Percentiles rank a stretch among this genome's conserved stretches.
These are phyloP conservation scores for Oceanites oceanicus DNA, from an alignment of 2,113 vertebrate species.

Conservation along the genomic window DNA sequence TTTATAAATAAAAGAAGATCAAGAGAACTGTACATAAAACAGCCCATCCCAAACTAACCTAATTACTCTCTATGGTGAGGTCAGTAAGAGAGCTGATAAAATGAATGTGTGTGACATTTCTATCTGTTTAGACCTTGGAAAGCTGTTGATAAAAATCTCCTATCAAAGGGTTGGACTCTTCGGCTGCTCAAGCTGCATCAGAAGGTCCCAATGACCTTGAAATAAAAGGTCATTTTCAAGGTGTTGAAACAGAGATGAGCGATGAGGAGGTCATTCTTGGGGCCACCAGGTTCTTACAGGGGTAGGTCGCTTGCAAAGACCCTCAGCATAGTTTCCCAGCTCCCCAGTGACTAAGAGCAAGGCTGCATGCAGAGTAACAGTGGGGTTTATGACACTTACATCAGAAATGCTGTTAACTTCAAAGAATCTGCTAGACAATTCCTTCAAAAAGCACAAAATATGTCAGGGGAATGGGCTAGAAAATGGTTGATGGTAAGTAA, in stretches of 20 bases:
- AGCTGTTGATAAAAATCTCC: neutral
- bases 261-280: neutral
- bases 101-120: neutral
- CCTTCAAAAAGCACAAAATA: neutral
- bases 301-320: neutral
- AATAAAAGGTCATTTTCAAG: no score
- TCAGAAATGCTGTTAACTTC: neutral
- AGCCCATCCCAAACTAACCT: neutral
- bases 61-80: slow-evolving; percentile 1
- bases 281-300: neutral
- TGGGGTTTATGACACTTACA: neutral
- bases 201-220: neutral
- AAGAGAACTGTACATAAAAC: slow-evolving; percentile 5
- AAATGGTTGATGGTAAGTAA: neutral
- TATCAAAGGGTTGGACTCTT: neutral
- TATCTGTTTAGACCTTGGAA: neutral
- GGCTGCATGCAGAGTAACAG: neutral
- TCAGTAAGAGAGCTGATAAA: neutral
- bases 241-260: neutral
- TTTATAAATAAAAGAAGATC: slow-evolving; percentile 18
- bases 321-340: neutral
- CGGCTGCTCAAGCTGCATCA: neutral
- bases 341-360: neutral
- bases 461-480: neutral
- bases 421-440: neutral